Percentiles rank a stretch among this genome's conserved stretches.
These are phyloP conservation scores for Nerophis lumbriciformis DNA, from an alignment of 2,113 vertebrate species.

Conservation along the genomic window DNA sequence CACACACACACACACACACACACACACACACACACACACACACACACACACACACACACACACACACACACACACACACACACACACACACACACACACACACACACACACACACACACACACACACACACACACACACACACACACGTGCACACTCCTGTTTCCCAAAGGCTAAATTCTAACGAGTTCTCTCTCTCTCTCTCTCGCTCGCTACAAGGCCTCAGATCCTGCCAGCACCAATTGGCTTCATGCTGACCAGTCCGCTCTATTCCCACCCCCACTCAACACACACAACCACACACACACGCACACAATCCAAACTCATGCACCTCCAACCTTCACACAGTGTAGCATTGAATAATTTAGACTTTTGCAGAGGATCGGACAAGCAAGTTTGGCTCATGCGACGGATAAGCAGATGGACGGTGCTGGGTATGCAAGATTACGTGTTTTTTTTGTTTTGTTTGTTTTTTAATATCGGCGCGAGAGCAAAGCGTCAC, in stretches of 20 bases:
- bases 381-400: conserved; percentile 16
- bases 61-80: conserved; percentile 14
- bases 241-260: conserved; percentile 57
- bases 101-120: conserved; percentile 15
- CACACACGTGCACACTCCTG: conserved; percentile 5
- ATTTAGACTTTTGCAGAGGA: conserved; percentile 55
- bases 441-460: conserved; percentile 8
- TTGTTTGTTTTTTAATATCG: conserved; percentile 4
- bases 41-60: conserved; percentile 15
- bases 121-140: conserved; percentile 14
- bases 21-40: conserved; percentile 13
- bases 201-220: conserved; percentile 46
- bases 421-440: conserved; percentile 20
- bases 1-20: conserved; percentile 14
- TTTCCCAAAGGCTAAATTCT: conserved; percentile 55
- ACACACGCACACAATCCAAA: conserved; percentile 23
- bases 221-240: conserved; percentile 56
- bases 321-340: conserved; percentile 35
- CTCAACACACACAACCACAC: conserved; percentile 12
- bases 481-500: conserved; percentile 22
- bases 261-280: conserved; percentile 24
- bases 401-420: conserved; percentile 46
- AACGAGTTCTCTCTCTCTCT: conserved; percentile 40
- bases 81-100: conserved; percentile 13
- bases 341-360: conserved; percentile 54